These are phyloP conservation scores for Coelopa pilipes DNA, from an alignment of 2,888 invertebrate species.

Conservation along the genomic window DNA sequence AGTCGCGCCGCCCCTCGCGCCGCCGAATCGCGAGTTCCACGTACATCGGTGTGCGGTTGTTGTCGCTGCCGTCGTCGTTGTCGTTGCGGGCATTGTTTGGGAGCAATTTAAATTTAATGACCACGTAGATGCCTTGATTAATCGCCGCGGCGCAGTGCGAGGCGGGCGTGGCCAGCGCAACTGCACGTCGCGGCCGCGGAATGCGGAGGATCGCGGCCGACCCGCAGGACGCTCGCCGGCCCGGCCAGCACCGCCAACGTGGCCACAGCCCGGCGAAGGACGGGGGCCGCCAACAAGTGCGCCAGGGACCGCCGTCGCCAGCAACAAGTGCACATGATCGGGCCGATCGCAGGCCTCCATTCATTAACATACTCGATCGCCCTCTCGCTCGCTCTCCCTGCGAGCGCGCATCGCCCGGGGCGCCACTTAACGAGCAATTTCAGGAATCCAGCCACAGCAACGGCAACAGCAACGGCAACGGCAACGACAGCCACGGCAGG, in stretches of 20 bases:
- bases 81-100: not conserved
- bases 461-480: not conserved
- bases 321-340: not conserved
- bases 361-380: slow-evolving; percentile 8
- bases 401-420: slow-evolving; percentile 9
- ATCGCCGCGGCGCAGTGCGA: slow-evolving; percentile 1
- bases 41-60: not conserved
- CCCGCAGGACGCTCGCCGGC: not conserved
- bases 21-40: not conserved
- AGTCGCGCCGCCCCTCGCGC: slow-evolving; percentile 8
- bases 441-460: slow-evolving; percentile 8
- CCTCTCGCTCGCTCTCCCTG: too few relatives aligned
- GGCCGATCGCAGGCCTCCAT: not conserved
- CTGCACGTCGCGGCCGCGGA: not conserved
- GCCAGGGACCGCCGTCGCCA: not conserved
- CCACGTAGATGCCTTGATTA: slow-evolving; percentile 26
- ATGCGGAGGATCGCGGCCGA: not conserved
- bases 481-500: not conserved
- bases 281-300: not conserved
- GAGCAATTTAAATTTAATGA: slow-evolving; percentile 19
- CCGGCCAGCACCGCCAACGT: not conserved
- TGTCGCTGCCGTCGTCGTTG: not conserved
- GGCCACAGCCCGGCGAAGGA: not conserved
- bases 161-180: slow-evolving; percentile 8
- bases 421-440: slow-evolving; percentile 34